These are phyloP conservation scores for Coelinius sp. DNA, from an alignment of 2,888 invertebrate genomes.

Conservation along the genomic window DNA sequence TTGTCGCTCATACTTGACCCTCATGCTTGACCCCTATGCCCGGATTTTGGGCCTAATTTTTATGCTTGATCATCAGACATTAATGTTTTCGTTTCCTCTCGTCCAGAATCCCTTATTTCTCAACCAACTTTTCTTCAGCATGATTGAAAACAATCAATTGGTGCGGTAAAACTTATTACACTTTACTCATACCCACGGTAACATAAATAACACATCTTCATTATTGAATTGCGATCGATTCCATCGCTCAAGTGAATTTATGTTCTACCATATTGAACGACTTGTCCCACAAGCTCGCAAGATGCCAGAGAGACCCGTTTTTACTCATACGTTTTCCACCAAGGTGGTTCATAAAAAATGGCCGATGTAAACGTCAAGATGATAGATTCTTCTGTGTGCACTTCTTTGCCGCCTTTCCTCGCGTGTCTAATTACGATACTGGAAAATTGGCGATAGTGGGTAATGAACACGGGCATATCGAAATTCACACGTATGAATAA, in stretches of 20 bases:
- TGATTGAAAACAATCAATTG: neutral
- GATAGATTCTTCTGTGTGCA: neutral
- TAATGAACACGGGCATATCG: neutral
- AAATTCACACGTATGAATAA: neutral
- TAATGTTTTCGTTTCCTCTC: too few relatives aligned
- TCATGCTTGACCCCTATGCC: too few relatives aligned
- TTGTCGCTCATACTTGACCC: too few relatives aligned
- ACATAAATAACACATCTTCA: slow-evolving; percentile 1
- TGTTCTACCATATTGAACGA: neutral
- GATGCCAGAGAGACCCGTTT: slow-evolving; percentile 13
- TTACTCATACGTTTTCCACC: neutral
- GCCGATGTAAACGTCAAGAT: slow-evolving; percentile 3
- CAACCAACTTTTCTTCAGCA: too few relatives aligned
- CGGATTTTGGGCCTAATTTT: too few relatives aligned
- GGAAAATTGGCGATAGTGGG: neutral
- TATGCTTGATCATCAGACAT: too few relatives aligned
- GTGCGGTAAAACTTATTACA: neutral
- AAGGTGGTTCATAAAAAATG: neutral
- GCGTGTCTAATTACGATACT: neutral
- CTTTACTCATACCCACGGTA: neutral
- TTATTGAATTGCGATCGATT: neutral
- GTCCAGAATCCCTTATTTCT: too few relatives aligned
- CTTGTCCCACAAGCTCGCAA: neutral
- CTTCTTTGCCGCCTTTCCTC: neutral
- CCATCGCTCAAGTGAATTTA: slow-evolving; percentile 16